These are phyloP conservation scores for Torymus tubicola DNA, from an alignment of 2,888 invertebrate species.

Conservation along the genomic window DNA sequence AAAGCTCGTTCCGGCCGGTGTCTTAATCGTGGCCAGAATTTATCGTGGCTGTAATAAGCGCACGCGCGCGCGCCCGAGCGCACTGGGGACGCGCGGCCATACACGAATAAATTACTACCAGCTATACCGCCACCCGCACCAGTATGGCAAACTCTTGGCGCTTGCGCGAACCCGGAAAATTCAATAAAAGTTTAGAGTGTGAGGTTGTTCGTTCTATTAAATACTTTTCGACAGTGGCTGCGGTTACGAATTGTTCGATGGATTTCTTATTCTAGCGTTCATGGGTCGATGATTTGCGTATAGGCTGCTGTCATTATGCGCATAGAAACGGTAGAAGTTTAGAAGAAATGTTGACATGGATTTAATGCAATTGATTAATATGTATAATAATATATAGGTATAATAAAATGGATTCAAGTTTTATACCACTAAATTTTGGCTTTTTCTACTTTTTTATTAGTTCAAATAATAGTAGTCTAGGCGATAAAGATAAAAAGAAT, in stretches of 20 bases:
- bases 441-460: too few species aligned
- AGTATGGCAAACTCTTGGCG: conserved; percentile 29
- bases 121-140: background rate
- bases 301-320: too few species aligned
- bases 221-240: conserved; percentile 27
- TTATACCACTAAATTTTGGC: too few species aligned
- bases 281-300: too few species aligned
- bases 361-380: too few species aligned
- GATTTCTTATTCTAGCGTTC: background rate
- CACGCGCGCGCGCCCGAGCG: background rate
- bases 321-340: too few species aligned
- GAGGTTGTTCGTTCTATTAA: conserved; percentile 43
- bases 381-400: too few species aligned
- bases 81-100: conserved; percentile 6
- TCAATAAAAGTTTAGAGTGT: conserved; percentile 53
- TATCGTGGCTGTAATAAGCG: conserved; percentile 12
- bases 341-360: too few species aligned
- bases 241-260: conserved; percentile 38
- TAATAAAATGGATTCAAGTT: too few species aligned
- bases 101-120: conserved; percentile 44
- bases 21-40: conserved; percentile 15
- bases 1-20: too few species aligned
- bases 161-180: conserved; percentile 49
- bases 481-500: too few species aligned
- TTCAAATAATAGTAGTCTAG: too few species aligned